These are phyloP conservation scores for Rhineura floridana DNA, from an alignment of 2,113 vertebrate species.

Conservation along the genomic window DNA sequence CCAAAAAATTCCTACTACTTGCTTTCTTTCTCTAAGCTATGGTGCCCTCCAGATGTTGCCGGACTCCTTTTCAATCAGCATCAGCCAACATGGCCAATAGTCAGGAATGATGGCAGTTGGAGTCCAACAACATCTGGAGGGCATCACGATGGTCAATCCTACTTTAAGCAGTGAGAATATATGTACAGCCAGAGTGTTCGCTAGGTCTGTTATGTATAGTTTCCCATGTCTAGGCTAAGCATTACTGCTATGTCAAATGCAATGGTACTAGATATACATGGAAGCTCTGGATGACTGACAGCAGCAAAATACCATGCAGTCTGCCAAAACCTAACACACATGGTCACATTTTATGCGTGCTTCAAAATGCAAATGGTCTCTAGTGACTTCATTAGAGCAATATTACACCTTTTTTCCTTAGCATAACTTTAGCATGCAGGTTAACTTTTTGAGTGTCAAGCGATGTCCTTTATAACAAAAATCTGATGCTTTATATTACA, in stretches of 20 bases:
- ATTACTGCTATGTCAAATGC: slow-evolving; percentile 46
- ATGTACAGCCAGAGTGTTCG: not conserved
- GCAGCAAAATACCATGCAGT: slow-evolving; percentile 64
- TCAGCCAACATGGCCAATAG: no score
- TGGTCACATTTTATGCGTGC: slow-evolving; percentile 70
- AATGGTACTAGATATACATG: slow-evolving; percentile 39
- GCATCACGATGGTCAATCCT: not conserved
- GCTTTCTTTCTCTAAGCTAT: not conserved
- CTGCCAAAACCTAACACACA: slow-evolving; percentile 67
- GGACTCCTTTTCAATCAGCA: no score
- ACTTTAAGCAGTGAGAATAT: not conserved
- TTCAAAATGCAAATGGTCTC: slow-evolving; percentile 69
- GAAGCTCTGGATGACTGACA: slow-evolving; percentile 38
- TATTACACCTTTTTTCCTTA: slow-evolving; percentile 56
- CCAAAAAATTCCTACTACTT: no score
- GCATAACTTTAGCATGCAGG: slow-evolving; percentile 44
- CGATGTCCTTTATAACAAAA: slow-evolving; percentile 49
- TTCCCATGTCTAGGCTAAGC: slow-evolving; percentile 30
- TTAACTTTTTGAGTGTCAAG: slow-evolving; percentile 57
- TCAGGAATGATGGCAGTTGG: no score
- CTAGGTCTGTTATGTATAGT: not conserved
- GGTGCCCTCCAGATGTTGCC: no score
- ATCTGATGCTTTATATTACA: slow-evolving; percentile 61
- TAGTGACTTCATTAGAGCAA: slow-evolving; percentile 68
- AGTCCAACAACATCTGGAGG: not conserved